Evolutionary conservation across 1,140 invertebrate species (phyloP).

Genomic region (Euura lappo): DNA sequence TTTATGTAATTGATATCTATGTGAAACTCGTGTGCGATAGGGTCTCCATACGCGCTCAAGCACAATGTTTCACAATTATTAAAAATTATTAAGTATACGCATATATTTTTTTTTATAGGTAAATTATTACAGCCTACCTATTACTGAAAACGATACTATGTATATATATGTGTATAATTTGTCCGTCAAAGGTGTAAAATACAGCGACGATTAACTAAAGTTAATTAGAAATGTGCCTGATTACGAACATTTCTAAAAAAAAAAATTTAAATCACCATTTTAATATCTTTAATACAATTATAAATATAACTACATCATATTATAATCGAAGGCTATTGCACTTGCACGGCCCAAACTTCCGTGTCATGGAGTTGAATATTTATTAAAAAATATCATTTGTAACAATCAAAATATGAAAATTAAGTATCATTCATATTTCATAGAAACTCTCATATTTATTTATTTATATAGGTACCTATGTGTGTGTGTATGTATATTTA

Average conservation of each 20-base stretch:
- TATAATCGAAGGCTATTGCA: neutral
- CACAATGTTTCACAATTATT: neutral
- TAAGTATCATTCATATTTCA: neutral
- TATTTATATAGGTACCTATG: neutral
- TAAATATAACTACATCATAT: neutral
- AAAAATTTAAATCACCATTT: neutral
- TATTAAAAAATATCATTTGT: slow-evolving; percentile 6
- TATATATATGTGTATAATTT: slow-evolving; percentile 18
- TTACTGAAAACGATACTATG: slow-evolving; percentile 11
- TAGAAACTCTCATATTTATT: slow-evolving; percentile 6
- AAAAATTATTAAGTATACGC: neutral
- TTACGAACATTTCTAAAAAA: neutral
- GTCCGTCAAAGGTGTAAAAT: slow-evolving; percentile 10
- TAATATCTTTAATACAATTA: neutral
- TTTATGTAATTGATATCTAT: neutral
- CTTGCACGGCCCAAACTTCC: slow-evolving; percentile 4
- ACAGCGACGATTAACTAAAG: neutral
- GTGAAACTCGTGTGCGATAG: neutral
- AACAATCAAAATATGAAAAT: neutral
- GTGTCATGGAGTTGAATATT: neutral
- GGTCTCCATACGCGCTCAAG: neutral
- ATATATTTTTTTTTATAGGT: neutral
- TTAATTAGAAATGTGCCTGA: neutral
- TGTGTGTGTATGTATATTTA: neutral
- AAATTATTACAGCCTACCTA: neutral